A percentile compares a stretch with the other conserved stretches of the same genome.
phyloP scores from a whole-genome alignment of 1,140 invertebrate species.

The Helicoverpa armigera region DNA sequence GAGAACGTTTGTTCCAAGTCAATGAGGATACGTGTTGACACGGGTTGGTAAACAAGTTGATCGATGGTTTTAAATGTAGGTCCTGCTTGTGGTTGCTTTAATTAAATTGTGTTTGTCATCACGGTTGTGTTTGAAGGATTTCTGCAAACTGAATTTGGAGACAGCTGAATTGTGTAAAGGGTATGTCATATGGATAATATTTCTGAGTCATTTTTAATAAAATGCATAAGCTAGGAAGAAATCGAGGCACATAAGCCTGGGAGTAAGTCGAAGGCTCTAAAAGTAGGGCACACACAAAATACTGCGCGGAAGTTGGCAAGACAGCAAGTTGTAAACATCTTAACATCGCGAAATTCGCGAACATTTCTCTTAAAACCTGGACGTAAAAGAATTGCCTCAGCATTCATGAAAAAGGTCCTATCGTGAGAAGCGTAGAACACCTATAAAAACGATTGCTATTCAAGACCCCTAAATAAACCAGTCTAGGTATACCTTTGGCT shows the following conservation, averaged over 20 bases:
- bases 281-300: conserved; percentile 26
- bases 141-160: too few relatives aligned
- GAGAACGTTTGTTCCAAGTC: too few relatives aligned
- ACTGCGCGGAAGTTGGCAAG: conserved; percentile 23
- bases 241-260: background rate
- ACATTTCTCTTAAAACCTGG: conserved; percentile 29
- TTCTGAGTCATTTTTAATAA: conserved; percentile 18
- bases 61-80: conserved; percentile 8
- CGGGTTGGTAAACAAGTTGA: background rate
- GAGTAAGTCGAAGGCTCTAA: conserved; percentile 8
- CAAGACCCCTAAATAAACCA: background rate
- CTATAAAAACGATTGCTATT: conserved; percentile 1
- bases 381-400: conserved; percentile 23
- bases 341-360: conserved; percentile 24
- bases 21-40: background rate
- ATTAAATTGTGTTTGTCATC: background rate
- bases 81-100: background rate
- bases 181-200: background rate
- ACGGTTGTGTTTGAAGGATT: background rate
- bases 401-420: background rate
- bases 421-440: background rate
- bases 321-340: conserved; percentile 37
- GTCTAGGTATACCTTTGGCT: conserved; percentile 1
- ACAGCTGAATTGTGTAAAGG: too few relatives aligned
- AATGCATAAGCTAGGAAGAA: conserved; percentile 4